A percentile compares a stretch with the other conserved stretches of the same genome.
Evolutionary conservation across 2,888 invertebrate species (phyloP).

Genomic region (Callimorpha dominula): DNA sequence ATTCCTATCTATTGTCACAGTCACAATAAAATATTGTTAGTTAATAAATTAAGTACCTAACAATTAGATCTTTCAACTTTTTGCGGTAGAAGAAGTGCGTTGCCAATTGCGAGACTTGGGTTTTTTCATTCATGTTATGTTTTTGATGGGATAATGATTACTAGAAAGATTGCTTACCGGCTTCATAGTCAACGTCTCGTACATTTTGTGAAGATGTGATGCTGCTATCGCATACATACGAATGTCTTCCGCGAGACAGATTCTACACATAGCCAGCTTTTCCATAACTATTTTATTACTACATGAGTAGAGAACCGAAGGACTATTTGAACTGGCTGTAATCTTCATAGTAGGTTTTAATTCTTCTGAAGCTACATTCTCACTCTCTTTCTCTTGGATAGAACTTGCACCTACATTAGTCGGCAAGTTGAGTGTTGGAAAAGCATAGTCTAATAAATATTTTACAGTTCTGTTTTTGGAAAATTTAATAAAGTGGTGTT

Average conservation of each 20-base stretch:
- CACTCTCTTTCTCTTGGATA: not conserved
- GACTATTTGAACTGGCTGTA: no score
- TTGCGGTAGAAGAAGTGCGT: no score
- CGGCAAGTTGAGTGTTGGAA: slow-evolving; percentile 20
- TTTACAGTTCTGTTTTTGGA: slow-evolving; percentile 39
- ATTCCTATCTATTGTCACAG: no score
- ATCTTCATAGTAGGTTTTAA: no score
- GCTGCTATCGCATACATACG: not conserved
- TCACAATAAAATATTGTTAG: no score
- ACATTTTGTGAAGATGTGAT: not conserved
- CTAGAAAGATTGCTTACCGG: not conserved
- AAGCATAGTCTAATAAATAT: slow-evolving; percentile 42
- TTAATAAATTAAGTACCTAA: no score
- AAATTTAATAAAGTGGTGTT: slow-evolving; percentile 37
- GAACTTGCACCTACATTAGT: not conserved
- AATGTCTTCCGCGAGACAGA: not conserved
- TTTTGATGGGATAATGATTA: no score
- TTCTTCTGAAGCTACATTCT: no score
- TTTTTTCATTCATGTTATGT: no score
- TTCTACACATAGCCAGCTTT: not conserved
- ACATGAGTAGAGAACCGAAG: no score
- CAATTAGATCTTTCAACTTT: no score
- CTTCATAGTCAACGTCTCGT: not conserved
- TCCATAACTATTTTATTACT: not conserved
- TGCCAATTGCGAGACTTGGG: no score